Evolutionary conservation across 2,888 invertebrate genomes (phyloP).

Genomic region (Cephus runcator): DNA sequence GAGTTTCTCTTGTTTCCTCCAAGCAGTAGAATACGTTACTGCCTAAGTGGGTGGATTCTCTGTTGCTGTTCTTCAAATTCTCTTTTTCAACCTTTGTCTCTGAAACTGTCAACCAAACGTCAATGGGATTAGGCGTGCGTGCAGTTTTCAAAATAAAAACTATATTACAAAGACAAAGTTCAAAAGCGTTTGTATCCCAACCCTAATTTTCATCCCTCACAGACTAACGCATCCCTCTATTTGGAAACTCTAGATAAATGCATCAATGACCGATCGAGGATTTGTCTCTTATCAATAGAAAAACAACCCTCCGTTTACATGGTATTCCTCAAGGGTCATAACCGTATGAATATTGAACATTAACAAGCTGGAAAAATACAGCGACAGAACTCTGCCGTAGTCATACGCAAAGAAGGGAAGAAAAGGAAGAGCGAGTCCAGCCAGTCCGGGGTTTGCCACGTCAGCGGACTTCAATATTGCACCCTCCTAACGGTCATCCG

Average conservation of each 20-base stretch:
- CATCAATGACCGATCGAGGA: not conserved
- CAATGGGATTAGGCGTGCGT: too few species aligned
- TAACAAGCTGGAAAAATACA: constrained; percentile 21
- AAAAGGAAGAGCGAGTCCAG: not conserved
- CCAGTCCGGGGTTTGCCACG: constrained; percentile 23
- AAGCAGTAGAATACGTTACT: not conserved
- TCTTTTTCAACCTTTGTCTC: not conserved
- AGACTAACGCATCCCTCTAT: not conserved
- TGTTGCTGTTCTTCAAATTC: not conserved
- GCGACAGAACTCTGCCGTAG: constrained; percentile 13
- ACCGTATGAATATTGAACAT: constrained; percentile 18
- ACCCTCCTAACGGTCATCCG: constrained; percentile 33
- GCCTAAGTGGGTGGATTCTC: not conserved
- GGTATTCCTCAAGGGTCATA: not conserved
- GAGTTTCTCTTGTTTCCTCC: not conserved
- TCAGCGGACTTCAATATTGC: constrained; percentile 40
- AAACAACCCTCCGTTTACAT: not conserved
- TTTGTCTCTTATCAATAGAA: not conserved
- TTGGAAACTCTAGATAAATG: not conserved
- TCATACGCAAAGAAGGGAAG: constrained; percentile 1
- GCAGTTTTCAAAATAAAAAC: not conserved
- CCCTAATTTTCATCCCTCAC: not conserved
- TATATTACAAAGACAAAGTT: not conserved
- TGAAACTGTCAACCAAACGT: not conserved
- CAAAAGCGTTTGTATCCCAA: not conserved